Evolutionary conservation across 2,888 invertebrate genomes (phyloP).

Genomic region (Pterostichus niger): DNA sequence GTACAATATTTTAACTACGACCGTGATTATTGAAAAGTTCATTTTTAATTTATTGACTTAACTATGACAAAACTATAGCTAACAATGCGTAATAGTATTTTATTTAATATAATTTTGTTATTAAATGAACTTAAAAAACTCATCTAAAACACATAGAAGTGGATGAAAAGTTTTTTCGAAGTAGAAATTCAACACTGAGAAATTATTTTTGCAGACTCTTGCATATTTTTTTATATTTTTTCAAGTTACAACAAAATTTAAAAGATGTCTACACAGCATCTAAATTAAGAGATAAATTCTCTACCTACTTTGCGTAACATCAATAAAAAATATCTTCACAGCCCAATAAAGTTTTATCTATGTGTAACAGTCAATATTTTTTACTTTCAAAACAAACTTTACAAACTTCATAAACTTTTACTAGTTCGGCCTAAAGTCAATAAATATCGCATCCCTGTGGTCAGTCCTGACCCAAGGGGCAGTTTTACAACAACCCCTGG

Average conservation of each 20-base stretch:
- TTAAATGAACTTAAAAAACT: no score
- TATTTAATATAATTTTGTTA: no score
- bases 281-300: not conserved
- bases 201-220: no score
- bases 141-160: no score
- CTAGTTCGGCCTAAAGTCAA: conserved; percentile 31
- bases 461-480: not conserved
- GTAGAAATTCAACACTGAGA: no score
- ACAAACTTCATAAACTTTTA: conserved; percentile 40
- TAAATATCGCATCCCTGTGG: conserved; percentile 32
- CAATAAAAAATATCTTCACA: conserved; percentile 33
- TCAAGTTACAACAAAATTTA: not conserved
- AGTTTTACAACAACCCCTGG: conserved; percentile 40
- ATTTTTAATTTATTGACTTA: no score
- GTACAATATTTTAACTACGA: no score
- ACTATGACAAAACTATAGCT: no score
- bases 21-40: no score
- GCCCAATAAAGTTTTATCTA: conserved; percentile 35
- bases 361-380: conserved; percentile 37
- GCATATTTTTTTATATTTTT: no score
- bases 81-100: no score
- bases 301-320: not conserved
- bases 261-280: not conserved
- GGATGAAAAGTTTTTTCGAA: no score
- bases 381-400: conserved; percentile 21